These are phyloP conservation scores for Percopsis omiscomaycus DNA, from an alignment of 2,797 vertebrate genomes.

Conservation along the genomic window DNA sequence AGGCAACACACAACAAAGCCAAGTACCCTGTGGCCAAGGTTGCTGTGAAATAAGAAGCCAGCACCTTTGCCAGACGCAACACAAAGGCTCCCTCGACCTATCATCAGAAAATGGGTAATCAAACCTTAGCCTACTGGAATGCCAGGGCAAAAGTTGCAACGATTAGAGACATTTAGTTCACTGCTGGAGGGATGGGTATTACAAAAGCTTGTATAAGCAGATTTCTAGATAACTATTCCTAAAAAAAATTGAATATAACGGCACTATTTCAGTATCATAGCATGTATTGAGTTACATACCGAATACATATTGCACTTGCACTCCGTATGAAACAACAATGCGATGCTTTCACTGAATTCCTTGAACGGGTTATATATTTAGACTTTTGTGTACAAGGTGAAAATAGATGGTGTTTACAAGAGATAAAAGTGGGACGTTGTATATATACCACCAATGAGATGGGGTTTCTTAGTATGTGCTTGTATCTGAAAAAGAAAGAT, in stretches of 20 bases:
- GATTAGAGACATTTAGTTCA: conserved; percentile 18
- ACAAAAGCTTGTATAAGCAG: neutral
- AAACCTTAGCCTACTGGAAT: conserved; percentile 55
- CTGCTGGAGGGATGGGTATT: conserved; percentile 13
- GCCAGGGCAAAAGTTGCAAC: conserved; percentile 32
- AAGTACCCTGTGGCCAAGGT: conserved; percentile 62
- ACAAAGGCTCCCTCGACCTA: conserved; percentile 66
- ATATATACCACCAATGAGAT: too few relatives aligned
- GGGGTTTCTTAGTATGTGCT: too few relatives aligned
- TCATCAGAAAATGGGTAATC: conserved; percentile 51
- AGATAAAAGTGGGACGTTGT: too few relatives aligned
- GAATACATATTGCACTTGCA: neutral
- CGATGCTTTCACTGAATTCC: neutral
- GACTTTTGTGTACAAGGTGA: neutral
- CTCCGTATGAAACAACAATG: neutral
- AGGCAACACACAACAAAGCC: conserved; percentile 70
- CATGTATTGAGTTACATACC: neutral
- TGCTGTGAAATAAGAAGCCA: conserved; percentile 65
- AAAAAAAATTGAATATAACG: neutral
- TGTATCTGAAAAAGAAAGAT: too few relatives aligned
- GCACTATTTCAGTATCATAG: neutral
- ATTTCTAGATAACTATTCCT: neutral
- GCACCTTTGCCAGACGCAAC: conserved; percentile 58
- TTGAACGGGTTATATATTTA: neutral
- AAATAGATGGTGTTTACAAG: neutral